Conservation (phyloP, 2,113 vertebrate species). For the Epinephelus moara region DNA sequence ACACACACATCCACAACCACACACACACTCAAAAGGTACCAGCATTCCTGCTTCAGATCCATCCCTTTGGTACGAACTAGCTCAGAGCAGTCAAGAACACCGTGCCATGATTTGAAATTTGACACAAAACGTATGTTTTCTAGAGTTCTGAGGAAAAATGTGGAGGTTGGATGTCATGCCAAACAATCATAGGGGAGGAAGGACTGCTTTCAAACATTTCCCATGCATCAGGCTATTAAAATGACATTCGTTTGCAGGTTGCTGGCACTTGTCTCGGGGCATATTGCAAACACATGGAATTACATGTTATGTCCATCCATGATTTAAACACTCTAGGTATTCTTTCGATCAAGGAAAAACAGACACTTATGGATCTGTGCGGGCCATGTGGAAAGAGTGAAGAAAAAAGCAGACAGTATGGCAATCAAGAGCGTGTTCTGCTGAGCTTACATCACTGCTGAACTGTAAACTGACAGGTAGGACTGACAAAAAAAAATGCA, state of each 20-base stretch:
- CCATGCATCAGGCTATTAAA: conserved; percentile 82
- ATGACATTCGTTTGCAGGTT: conserved; percentile 82
- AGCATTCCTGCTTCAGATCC: conserved; percentile 53
- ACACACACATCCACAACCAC: not conserved
- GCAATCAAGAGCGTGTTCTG: conserved; percentile 61
- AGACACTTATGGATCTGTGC: conserved; percentile 65
- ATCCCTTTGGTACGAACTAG: conserved; percentile 42
- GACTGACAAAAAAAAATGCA: conserved; percentile 4
- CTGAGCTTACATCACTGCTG: conserved; percentile 57
- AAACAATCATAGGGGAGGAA: conserved; percentile 80
- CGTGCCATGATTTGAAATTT: conserved; percentile 73
- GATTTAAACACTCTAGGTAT: conserved; percentile 81
- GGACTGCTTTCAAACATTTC: conserved; percentile 82
- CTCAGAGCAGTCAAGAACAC: conserved; percentile 48
- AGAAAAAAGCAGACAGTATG: conserved; percentile 31
- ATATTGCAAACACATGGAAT: conserved; percentile 85
- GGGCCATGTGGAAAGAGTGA: conserved; percentile 74
- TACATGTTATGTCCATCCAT: conserved; percentile 76
- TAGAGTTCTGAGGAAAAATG: conserved; percentile 70
- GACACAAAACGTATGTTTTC: conserved; percentile 82
- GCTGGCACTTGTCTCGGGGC: conserved; percentile 80
- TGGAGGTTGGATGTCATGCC: conserved; percentile 77
- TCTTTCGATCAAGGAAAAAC: conserved; percentile 64
- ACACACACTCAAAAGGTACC: conserved; percentile 35
- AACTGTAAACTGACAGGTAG: conserved; percentile 51